Evolutionary conservation across 2,797 vertebrate genomes (phyloP).

Genomic region (Threskiornis aethiopicus): DNA sequence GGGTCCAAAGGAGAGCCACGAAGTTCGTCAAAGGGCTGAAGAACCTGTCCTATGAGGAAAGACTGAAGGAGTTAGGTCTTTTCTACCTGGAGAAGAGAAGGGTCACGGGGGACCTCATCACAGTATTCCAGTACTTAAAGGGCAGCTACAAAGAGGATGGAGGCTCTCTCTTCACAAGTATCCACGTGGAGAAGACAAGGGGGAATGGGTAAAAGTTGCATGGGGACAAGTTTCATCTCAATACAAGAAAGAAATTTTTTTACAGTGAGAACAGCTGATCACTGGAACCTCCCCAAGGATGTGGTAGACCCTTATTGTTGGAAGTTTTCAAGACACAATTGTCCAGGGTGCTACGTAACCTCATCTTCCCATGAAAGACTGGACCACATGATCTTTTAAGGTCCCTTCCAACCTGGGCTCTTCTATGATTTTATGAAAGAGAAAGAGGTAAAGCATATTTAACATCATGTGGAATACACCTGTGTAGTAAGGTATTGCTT

Average conservation of each 20-base stretch:
- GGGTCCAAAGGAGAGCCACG: neutral
- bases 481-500: neutral
- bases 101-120: neutral
- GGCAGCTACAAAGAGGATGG: neutral
- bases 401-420: neutral
- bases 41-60: neutral
- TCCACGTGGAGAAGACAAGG: neutral
- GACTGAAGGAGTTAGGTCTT: neutral
- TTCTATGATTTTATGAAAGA: neutral
- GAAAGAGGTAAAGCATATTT: neutral
- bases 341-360: neutral
- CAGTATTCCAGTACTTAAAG: neutral
- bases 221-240: neutral
- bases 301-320: neutral
- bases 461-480: neutral
- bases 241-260: neutral
- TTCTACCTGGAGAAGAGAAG: neutral
- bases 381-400: neutral
- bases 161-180: neutral
- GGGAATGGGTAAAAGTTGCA: neutral
- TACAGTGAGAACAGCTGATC: neutral
- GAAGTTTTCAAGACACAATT: neutral
- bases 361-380: neutral
- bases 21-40: neutral
- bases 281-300: neutral